Conservation (phyloP, 2,113 vertebrate genomes). For the Phaethon lepturus region DNA sequence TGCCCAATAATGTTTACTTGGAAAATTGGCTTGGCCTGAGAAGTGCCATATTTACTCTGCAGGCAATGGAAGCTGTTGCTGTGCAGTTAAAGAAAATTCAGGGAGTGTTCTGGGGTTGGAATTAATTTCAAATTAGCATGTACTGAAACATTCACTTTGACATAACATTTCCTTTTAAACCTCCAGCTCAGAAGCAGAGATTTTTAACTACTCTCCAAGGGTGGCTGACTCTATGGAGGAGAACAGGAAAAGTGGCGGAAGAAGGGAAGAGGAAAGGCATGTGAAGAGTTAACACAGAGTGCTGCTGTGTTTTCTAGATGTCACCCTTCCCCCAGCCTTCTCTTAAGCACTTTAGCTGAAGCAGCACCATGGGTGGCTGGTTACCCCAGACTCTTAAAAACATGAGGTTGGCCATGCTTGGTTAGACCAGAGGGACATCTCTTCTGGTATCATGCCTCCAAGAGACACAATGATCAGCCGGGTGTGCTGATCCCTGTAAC, state of each 20-base stretch:
- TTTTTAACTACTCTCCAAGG: neutral
- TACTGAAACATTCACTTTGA: neutral
- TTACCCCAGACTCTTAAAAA: neutral
- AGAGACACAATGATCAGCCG: neutral
- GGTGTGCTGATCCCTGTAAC: neutral
- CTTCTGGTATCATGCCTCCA: neutral
- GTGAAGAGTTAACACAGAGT: neutral
- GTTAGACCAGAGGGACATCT: neutral
- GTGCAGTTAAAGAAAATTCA: conserved; percentile 15
- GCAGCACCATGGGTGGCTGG: neutral
- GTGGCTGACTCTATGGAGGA: neutral
- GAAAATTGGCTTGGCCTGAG: conserved; percentile 30
- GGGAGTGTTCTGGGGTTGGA: neutral
- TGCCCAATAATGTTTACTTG: neutral
- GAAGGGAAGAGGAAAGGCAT: neutral
- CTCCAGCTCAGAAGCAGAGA: neutral
- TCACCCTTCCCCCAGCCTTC: neutral
- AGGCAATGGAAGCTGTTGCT: conserved; percentile 2
- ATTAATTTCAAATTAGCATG: neutral
- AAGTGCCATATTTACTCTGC: conserved; percentile 17
- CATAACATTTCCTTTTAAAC: neutral
- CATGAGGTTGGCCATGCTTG: neutral
- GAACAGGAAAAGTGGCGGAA: neutral
- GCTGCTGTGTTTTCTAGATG: neutral
- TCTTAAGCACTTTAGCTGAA: neutral